Conservation (phyloP, 2,113 vertebrate species). For the Hippolais icterina region DNA sequence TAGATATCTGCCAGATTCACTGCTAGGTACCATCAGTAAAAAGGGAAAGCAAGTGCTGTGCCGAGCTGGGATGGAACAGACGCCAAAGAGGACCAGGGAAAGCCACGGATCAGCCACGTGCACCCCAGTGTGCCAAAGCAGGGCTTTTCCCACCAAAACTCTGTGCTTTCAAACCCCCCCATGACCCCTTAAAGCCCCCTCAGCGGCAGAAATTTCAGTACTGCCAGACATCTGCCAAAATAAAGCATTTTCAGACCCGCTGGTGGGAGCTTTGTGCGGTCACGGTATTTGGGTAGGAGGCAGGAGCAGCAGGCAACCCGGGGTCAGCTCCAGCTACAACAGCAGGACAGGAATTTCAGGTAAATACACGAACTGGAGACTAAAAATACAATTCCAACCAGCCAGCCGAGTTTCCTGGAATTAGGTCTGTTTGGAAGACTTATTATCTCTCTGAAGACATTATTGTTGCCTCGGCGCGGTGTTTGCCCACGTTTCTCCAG, state of each 20-base stretch:
- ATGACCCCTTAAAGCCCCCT: neutral
- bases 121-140: fast-evolving
- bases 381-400: constrained; percentile 2
- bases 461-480: neutral
- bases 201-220: fast-evolving
- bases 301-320: neutral
- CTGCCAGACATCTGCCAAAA: neutral
- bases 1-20: neutral
- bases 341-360: neutral
- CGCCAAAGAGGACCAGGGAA: neutral
- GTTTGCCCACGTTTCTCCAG: neutral
- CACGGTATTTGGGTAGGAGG: neutral
- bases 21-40: neutral
- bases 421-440: neutral
- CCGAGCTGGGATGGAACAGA: neutral
- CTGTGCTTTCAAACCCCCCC: neutral
- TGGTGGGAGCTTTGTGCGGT: fast-evolving
- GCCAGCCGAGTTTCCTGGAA: neutral
- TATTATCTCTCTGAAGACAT: neutral
- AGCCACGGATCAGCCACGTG: fast-evolving
- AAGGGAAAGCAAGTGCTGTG: neutral
- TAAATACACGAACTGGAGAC: neutral
- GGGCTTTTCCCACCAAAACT: neutral
- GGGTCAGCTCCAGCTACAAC: neutral
- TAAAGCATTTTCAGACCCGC: neutral